Percentiles rank a stretch among this genome's conserved stretches.
phyloP scores from a whole-genome alignment of 2,888 invertebrate genomes.

The Drosophila limbata region DNA sequence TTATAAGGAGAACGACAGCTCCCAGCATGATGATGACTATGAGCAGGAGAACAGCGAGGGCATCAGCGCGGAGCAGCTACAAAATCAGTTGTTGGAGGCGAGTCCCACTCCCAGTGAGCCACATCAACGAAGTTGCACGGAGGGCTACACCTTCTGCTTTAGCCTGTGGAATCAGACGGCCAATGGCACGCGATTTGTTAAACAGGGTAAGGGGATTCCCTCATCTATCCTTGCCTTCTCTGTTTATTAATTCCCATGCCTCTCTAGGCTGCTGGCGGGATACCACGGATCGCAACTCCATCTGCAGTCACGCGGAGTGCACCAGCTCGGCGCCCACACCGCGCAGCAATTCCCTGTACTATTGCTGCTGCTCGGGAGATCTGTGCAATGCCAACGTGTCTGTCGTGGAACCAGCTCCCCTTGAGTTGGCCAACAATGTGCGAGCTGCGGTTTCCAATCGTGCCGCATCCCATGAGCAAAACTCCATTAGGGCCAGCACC shows the following conservation, averaged over 20 bases:
- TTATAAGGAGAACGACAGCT: constrained; percentile 79
- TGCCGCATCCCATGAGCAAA: constrained; percentile 58
- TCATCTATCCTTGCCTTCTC: too few species aligned
- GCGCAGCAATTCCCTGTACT: constrained; percentile 86
- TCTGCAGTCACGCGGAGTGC: constrained; percentile 87
- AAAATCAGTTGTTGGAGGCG: constrained; percentile 45
- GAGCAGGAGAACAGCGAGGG: constrained; percentile 68
- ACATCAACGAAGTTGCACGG: constrained; percentile 65
- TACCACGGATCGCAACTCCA: constrained; percentile 86
- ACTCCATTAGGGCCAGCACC: constrained; percentile 58
- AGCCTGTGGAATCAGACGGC: constrained; percentile 77
- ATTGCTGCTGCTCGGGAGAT: constrained; percentile 93
- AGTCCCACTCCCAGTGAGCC: constrained; percentile 38
- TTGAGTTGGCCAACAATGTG: constrained; percentile 75
- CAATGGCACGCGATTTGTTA: constrained; percentile 76
- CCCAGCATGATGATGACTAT: constrained; percentile 76
- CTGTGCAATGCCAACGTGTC: constrained; percentile 89
- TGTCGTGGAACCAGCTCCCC: constrained; percentile 81
- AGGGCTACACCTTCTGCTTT: constrained; percentile 82
- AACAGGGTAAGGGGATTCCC: constrained; percentile 70
- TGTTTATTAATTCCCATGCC: not conserved
- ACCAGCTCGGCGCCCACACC: constrained; percentile 86
- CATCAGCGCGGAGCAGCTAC: constrained; percentile 52
- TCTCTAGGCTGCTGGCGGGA: constrained; percentile 87
- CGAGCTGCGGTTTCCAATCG: constrained; percentile 51